Percentiles rank a stretch among this genome's conserved stretches.
Conservation (phyloP, 2,797 vertebrate species). For the Anableps anableps region DNA sequence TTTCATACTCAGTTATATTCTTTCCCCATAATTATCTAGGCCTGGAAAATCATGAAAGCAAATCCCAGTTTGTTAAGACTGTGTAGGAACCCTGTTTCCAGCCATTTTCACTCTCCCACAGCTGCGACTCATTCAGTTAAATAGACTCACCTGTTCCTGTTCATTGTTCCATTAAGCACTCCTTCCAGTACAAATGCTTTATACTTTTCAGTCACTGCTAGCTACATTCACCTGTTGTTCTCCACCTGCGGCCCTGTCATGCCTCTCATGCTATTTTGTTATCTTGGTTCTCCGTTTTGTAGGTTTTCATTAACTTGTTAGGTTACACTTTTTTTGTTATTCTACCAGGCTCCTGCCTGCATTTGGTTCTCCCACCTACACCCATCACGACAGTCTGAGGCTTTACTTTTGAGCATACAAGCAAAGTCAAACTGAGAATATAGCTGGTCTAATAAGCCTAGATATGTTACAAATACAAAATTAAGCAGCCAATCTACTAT, state of each 20-base stretch:
- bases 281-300: not conserved
- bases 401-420: slow-evolving; percentile 7
- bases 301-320: not conserved
- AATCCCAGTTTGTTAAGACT: no score
- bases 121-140: no score
- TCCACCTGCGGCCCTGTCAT: not conserved
- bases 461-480: slow-evolving; percentile 1
- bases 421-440: slow-evolving; percentile 12
- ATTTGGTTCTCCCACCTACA: no score
- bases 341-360: no score
- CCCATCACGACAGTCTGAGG: not conserved
- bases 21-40: no score
- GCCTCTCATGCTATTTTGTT: not conserved
- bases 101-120: no score
- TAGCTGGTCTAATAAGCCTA: not conserved
- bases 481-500: not conserved
- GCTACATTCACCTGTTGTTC: not conserved
- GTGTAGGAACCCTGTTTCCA: no score
- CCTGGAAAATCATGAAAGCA: no score
- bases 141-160: not conserved
- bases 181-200: not conserved
- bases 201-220: not conserved
- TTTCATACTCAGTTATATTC: no score
- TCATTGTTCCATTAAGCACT: not conserved
- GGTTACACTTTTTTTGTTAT: not conserved